Evolutionary conservation across 1,140 invertebrate species (phyloP).

Genomic region (Bombus picipes): DNA sequence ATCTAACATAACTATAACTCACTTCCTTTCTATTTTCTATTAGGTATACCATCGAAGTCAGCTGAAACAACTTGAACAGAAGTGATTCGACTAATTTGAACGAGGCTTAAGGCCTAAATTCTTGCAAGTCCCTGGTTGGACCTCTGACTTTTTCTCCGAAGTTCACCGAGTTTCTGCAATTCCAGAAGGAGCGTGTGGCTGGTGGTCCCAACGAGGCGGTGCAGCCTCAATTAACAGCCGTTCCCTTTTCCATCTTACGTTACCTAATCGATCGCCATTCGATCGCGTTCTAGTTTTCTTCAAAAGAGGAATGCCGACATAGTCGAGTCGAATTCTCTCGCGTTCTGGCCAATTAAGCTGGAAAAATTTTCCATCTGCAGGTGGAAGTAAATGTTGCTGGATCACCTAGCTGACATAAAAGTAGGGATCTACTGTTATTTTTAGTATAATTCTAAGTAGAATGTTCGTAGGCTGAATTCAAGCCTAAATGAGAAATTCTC

Average conservation of each 20-base stretch:
- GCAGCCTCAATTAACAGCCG: constrained; percentile 30
- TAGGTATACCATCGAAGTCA: not conserved
- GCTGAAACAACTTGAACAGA: not conserved
- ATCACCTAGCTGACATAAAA: not conserved
- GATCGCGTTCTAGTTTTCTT: constrained; percentile 60
- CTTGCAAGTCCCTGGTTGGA: not conserved
- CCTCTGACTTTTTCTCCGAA: not conserved
- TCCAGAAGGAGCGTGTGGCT: not conserved
- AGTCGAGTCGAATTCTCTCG: not conserved
- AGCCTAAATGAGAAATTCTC: too few relatives aligned
- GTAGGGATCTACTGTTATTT: too few relatives aligned
- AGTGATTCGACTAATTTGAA: not conserved
- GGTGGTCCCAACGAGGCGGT: not conserved
- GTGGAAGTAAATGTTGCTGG: not conserved
- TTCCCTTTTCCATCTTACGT: constrained; percentile 45
- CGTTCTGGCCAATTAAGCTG: not conserved
- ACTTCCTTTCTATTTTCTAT: not conserved
- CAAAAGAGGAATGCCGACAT: constrained; percentile 16
- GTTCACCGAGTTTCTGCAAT: constrained; percentile 4
- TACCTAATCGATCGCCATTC: constrained; percentile 69
- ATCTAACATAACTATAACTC: not conserved
- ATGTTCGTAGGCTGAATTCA: too few relatives aligned
- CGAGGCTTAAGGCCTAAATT: constrained; percentile 13
- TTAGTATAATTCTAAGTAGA: too few relatives aligned
- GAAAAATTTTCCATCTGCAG: not conserved